A percentile compares a stretch with the other conserved stretches of the same genome.
Evolutionary conservation across 2,888 invertebrate species (phyloP).

Genomic region (Danaus chrysippus): DNA sequence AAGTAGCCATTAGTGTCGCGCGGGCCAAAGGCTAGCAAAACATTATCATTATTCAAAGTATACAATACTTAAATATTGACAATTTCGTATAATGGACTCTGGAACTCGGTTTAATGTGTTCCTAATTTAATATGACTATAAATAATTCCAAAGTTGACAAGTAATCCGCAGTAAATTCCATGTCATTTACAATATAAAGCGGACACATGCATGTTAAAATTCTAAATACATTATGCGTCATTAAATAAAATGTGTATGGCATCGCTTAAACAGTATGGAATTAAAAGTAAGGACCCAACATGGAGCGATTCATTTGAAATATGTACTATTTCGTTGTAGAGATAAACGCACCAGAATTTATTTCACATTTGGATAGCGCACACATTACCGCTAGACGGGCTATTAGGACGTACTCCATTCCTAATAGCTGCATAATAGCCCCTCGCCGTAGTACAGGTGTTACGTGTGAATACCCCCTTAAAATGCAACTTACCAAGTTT

Average conservation of each 20-base stretch:
- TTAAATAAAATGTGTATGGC: no score
- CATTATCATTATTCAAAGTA: conserved; percentile 26
- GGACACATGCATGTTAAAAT: no score
- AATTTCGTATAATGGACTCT: conserved; percentile 17
- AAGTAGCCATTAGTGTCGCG: conserved; percentile 33
- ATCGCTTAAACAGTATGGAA: no score
- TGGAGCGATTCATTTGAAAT: not conserved
- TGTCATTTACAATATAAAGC: no score
- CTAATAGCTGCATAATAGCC: conserved; percentile 46
- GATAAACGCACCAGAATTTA: conserved; percentile 11
- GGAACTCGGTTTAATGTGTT: conserved; percentile 16
- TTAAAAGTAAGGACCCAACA: not conserved
- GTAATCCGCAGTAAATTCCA: no score
- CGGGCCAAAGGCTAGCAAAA: conserved; percentile 26
- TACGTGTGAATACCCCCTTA: conserved; percentile 44
- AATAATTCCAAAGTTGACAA: no score
- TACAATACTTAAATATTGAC: conserved; percentile 22
- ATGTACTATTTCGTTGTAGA: not conserved
- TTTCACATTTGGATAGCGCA: conserved; percentile 38
- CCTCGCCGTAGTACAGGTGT: conserved; percentile 43
- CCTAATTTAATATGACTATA: conserved; percentile 13
- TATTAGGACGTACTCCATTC: conserved; percentile 39
- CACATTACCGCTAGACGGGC: conserved; percentile 45
- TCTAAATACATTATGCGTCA: no score
- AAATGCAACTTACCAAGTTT: conserved; percentile 30